Conservation (phyloP, 2,888 invertebrate species). For the Lissonota sp. region DNA sequence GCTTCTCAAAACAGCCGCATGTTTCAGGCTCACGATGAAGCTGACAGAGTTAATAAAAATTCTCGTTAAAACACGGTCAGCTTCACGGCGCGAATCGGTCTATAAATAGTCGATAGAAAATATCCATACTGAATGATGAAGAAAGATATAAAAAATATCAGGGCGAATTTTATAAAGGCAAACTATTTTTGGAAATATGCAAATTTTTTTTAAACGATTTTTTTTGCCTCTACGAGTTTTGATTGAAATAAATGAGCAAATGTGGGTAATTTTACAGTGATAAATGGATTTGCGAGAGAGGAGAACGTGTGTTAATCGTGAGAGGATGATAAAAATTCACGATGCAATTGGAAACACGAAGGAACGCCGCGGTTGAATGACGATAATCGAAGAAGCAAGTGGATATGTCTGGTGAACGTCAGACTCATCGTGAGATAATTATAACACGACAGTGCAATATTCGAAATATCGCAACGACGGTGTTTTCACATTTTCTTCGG, state of each 20-base stretch:
- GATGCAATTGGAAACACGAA: conserved; percentile 10
- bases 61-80: background rate
- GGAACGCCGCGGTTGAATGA: background rate
- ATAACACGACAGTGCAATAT: background rate
- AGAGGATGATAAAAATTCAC: conserved; percentile 44
- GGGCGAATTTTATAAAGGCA: too few species aligned
- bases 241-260: conserved; percentile 36
- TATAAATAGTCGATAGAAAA: background rate
- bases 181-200: too few species aligned
- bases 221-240: background rate
- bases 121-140: background rate
- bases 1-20: conserved; percentile 5
- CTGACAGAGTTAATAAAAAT: conserved; percentile 15
- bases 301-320: background rate
- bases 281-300: conserved; percentile 3
- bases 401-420: conserved; percentile 14
- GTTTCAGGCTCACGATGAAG: conserved; percentile 19
- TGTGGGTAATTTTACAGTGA: conserved; percentile 11
- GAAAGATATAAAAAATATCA: too few species aligned
- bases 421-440: background rate
- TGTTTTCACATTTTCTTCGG: background rate
- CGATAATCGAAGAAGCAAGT: background rate
- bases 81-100: background rate
- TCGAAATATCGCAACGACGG: background rate
- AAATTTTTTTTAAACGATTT: too few species aligned